These are phyloP conservation scores for Characodon lateralis DNA, from an alignment of 2,797 vertebrate genomes.

Conservation along the genomic window DNA sequence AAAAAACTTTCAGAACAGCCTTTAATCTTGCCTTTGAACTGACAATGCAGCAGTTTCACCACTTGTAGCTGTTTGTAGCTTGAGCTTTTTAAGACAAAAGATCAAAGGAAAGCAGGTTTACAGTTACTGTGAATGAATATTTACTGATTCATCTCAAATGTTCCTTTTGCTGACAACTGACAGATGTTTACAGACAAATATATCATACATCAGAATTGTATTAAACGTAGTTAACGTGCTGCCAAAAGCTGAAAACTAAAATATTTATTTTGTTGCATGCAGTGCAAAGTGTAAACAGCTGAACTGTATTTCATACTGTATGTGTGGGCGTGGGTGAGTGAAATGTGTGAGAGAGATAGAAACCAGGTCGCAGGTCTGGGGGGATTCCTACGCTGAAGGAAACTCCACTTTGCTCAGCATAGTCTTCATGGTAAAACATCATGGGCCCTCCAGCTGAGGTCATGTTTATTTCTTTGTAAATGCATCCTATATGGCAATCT, in stretches of 20 bases:
- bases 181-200: not conserved
- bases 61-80: slow-evolving; percentile 6
- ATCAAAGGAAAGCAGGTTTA: slow-evolving; percentile 1
- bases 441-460: slow-evolving; percentile 23
- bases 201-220: not conserved
- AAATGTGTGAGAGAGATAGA: slow-evolving; percentile 40
- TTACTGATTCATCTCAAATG: not conserved
- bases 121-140: not conserved
- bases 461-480: slow-evolving; percentile 26
- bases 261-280: not conserved
- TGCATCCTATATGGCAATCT: not conserved
- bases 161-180: not conserved
- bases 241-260: not conserved
- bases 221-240: not conserved
- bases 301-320: slow-evolving; percentile 22
- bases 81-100: slow-evolving; percentile 1
- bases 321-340: slow-evolving; percentile 25
- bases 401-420: slow-evolving; percentile 62
- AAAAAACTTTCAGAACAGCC: not conserved
- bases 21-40: slow-evolving; percentile 3
- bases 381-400: slow-evolving; percentile 71
- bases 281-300: slow-evolving; percentile 13
- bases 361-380: slow-evolving; percentile 51
- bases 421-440: slow-evolving; percentile 35
- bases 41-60: not conserved